A percentile compares a stretch with the other conserved stretches of the same genome.
Evolutionary conservation across 2,888 invertebrate species (phyloP).

Genomic region (Cerceris ruficornis): DNA sequence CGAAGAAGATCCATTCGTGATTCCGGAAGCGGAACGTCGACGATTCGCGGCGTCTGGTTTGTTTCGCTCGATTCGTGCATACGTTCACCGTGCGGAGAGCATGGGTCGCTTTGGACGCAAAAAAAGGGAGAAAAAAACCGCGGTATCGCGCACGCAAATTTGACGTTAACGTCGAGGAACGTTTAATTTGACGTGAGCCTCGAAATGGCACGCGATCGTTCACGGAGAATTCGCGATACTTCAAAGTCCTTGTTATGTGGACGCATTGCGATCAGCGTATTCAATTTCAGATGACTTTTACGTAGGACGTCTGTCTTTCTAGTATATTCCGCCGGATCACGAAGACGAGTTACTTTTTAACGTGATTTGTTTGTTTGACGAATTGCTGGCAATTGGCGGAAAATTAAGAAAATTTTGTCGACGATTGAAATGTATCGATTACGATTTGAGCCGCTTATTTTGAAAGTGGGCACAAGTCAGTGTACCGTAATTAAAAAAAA

Average conservation of each 20-base stretch:
- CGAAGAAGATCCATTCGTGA: constrained; percentile 39
- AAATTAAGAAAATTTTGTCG: no score
- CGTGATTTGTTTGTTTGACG: neutral
- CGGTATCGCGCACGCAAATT: constrained; percentile 74
- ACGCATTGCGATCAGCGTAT: constrained; percentile 22
- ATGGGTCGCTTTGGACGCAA: constrained; percentile 34
- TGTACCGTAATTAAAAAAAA: no score
- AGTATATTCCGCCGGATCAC: neutral
- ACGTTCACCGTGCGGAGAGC: constrained; percentile 62
- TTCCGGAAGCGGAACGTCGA: constrained; percentile 52
- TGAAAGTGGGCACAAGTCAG: no score
- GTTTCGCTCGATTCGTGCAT: constrained; percentile 25
- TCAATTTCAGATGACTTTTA: constrained; percentile 28
- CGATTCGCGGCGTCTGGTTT: constrained; percentile 25
- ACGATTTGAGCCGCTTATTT: no score
- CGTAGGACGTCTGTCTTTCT: constrained; percentile 1
- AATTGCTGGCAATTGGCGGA: no score
- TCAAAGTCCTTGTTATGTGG: constrained; percentile 32
- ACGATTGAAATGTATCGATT: no score
- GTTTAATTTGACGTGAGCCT: constrained; percentile 76
- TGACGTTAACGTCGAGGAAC: constrained; percentile 78
- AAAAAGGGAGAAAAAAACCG: constrained; percentile 30
- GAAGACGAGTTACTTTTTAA: neutral
- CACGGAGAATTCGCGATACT: constrained; percentile 36
- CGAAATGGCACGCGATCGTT: constrained; percentile 76